Evolutionary conservation across 2,797 vertebrate genomes (phyloP), one percentile per base, ranked within the genome.

Genomic region (Mallotus villosus): DNA sequence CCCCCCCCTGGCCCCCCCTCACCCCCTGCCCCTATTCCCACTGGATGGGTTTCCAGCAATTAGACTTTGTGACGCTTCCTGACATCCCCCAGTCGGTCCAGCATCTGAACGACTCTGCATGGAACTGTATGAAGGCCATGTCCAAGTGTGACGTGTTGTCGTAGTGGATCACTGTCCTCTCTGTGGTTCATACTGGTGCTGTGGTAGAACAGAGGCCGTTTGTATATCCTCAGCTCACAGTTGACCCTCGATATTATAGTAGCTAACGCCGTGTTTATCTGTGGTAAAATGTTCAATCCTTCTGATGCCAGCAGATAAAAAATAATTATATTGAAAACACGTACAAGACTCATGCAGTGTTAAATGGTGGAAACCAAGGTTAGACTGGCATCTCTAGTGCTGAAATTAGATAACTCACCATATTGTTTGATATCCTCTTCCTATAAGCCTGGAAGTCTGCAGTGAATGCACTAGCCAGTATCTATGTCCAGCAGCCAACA

Each of bases 31-130:
- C 77, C 82, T 77, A 81, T 83, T 90, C 91, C 85, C 80, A 76
- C 84, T 90, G 41, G 14, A 89, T 89, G 86, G 86, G 72, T 86
- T 91, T 92, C 79, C 84, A 90, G 80, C 83, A 83, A 81, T 89
- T 76, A 58, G 74, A 89, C 87, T 68, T 89, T 81, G 90, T 91
- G 88, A 79, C 85, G 80, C 81, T 88, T 86, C 79, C 58, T 72
- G 78, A 79, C 24, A 34, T n/a, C n/a, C 61, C 2, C 62, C 49
- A 49, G 34, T 71, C 14, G 51, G 34, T 67, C 25, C 65, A 70
- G 63, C 59, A 22, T n/a, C 58, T 55, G 49, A 70, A 46, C 59
- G 12, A 24, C 59, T 25, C 11, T 62, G 11, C 21, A 3, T 41
- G 27, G 9, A 7, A 49, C 41, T 41, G 63, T 25, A 34, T 24